phyloP scores from a whole-genome alignment of 2,797 vertebrate species.

The Triplophysa yarkandensis region DNA sequence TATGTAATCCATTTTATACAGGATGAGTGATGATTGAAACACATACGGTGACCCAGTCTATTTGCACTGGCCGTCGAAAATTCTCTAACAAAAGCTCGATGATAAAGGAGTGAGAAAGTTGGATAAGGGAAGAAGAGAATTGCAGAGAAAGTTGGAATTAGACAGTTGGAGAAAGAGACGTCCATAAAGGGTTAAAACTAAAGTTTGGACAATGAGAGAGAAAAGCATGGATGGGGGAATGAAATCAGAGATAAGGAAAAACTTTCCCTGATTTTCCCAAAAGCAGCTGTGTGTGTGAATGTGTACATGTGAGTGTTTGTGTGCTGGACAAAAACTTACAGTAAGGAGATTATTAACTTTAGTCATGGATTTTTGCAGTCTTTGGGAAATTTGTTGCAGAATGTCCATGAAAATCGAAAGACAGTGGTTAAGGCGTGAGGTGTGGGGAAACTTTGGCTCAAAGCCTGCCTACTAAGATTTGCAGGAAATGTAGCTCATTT shows the following conservation, averaged over 20 bases:
- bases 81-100: slow-evolving; percentile 12
- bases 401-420: slow-evolving; percentile 35
- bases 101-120: not conserved
- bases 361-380: slow-evolving; percentile 52
- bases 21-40: slow-evolving; percentile 47
- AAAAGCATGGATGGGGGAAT: not conserved
- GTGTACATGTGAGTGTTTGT: not conserved
- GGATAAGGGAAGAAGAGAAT: not conserved
- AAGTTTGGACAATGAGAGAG: slow-evolving; percentile 1
- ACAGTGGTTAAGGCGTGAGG: slow-evolving; percentile 40
- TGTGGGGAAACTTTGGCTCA: slow-evolving; percentile 36
- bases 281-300: slow-evolving; percentile 34
- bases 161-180: not conserved
- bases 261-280: slow-evolving; percentile 3
- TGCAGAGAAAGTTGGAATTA: slow-evolving; percentile 13
- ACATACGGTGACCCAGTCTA: slow-evolving; percentile 23
- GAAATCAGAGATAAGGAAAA: slow-evolving; percentile 17
- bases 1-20: slow-evolving; percentile 51
- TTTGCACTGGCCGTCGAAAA: not conserved
- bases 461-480: slow-evolving; percentile 29
- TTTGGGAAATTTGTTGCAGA: slow-evolving; percentile 40
- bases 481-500: slow-evolving; percentile 33
- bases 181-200: not conserved
- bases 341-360: slow-evolving; percentile 41
- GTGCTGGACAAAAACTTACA: not conserved